Conservation (phyloP, 2,888 invertebrate genomes). For the Drymonia ruficornis region DNA sequence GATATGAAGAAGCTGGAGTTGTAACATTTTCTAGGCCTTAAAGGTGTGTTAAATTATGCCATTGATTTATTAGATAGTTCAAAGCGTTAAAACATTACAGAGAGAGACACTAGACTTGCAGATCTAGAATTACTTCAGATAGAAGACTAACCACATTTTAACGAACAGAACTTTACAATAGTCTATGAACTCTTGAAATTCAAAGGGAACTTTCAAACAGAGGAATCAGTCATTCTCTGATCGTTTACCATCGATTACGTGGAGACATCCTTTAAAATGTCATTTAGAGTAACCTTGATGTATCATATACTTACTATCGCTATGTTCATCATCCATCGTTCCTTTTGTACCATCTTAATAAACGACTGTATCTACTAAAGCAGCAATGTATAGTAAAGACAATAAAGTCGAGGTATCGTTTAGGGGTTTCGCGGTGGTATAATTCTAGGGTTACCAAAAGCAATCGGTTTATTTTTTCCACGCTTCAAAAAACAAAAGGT, state of each 20-base stretch:
- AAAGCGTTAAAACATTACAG: no score
- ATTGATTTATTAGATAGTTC: no score
- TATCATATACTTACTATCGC: background rate
- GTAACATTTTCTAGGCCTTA: no score
- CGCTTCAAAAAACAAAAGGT: conserved; percentile 50
- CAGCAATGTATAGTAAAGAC: no score
- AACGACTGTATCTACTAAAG: background rate
- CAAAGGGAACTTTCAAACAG: conserved; percentile 25
- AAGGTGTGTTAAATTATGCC: no score
- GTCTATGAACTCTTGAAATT: conserved; percentile 6
- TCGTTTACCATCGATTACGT: conserved; percentile 33
- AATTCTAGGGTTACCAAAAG: conserved; percentile 38
- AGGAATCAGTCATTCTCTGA: conserved; percentile 30
- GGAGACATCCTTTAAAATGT: conserved; percentile 50
- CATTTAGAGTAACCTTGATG: conserved; percentile 41
- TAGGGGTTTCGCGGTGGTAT: conserved; percentile 5
- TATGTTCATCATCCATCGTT: conserved; percentile 8
- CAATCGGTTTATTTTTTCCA: conserved; percentile 31
- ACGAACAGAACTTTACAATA: no score
- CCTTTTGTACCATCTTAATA: background rate
- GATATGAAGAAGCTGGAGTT: no score
- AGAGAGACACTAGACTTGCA: no score
- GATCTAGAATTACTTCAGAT: no score
- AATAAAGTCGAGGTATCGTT: background rate
- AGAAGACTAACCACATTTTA: no score